A percentile compares a stretch with the other conserved stretches of the same genome.
These are phyloP conservation scores for Drosophila ochracea DNA, from an alignment of 2,888 invertebrate genomes.

Conservation along the genomic window DNA sequence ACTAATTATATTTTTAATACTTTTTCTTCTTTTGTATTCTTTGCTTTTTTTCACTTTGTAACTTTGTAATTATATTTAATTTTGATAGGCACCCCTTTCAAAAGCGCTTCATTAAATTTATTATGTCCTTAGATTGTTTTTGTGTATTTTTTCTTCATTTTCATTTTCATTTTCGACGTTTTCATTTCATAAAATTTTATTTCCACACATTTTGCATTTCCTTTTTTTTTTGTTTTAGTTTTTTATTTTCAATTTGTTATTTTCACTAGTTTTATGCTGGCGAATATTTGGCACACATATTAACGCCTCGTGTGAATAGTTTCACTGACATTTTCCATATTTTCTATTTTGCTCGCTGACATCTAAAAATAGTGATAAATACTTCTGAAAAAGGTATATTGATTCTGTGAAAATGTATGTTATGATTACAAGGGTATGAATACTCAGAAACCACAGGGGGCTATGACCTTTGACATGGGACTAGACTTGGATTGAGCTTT, in stretches of 20 bases:
- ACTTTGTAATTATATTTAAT: neutral
- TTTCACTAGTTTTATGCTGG: constrained; percentile 34
- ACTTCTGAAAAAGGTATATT: constrained; percentile 12
- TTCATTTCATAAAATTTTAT: neutral
- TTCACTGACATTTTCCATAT: constrained; percentile 15
- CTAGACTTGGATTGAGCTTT: neutral
- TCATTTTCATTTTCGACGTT: constrained; percentile 16
- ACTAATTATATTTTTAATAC: neutral
- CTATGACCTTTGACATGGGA: neutral
- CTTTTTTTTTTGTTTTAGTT: constrained; percentile 9
- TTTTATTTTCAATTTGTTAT: constrained; percentile 17
- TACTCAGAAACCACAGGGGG: neutral
- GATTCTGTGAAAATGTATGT: neutral
- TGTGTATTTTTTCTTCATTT: constrained; percentile 5
- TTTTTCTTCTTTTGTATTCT: neutral
- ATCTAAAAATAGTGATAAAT: constrained; percentile 25
- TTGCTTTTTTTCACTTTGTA: neutral
- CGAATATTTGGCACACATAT: constrained; percentile 44
- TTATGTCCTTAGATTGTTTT: neutral
- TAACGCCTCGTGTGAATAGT: constrained; percentile 33
- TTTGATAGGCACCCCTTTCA: neutral
- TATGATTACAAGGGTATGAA: neutral
- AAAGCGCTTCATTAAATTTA: neutral
- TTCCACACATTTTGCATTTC: neutral
- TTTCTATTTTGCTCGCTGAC: constrained; percentile 7